Percentiles rank a stretch among this genome's conserved stretches.
Evolutionary conservation across 2,888 invertebrate genomes (phyloP).

Genomic region (Thyatira batis): DNA sequence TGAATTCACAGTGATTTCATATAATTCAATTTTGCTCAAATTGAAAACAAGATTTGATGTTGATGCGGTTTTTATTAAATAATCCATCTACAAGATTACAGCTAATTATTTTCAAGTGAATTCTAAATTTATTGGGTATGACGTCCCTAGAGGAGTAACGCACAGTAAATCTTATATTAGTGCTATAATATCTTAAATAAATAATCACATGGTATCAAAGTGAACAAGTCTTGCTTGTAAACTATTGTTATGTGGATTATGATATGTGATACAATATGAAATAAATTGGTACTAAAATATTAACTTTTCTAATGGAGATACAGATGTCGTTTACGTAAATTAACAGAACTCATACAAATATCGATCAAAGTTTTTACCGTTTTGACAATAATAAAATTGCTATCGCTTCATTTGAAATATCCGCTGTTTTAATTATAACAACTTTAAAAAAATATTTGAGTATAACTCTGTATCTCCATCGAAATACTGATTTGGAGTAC

Average conservation of each 20-base stretch:
- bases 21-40: conserved; percentile 71
- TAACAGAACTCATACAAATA: background rate
- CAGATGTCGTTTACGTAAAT: conserved; percentile 12
- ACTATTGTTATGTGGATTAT: conserved; percentile 16
- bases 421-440: too few species aligned
- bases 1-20: conserved; percentile 70
- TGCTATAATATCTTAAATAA: conserved; percentile 20
- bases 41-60: conserved; percentile 60
- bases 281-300: conserved; percentile 1
- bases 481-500: background rate
- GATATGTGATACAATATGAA: conserved; percentile 50
- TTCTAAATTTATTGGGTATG: conserved; percentile 82
- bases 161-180: conserved; percentile 37
- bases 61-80: conserved; percentile 56
- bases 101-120: conserved; percentile 58
- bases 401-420: too few species aligned
- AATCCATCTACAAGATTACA: conserved; percentile 52
- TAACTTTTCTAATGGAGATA: conserved; percentile 6
- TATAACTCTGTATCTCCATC: background rate
- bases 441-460: too few species aligned
- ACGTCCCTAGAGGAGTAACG: conserved; percentile 64
- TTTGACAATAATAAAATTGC: too few species aligned
- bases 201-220: background rate
- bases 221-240: background rate
- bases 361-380: too few species aligned